Evolutionary conservation across 2,113 vertebrate genomes (phyloP).

Genomic region (Acanthisitta chloris): DNA sequence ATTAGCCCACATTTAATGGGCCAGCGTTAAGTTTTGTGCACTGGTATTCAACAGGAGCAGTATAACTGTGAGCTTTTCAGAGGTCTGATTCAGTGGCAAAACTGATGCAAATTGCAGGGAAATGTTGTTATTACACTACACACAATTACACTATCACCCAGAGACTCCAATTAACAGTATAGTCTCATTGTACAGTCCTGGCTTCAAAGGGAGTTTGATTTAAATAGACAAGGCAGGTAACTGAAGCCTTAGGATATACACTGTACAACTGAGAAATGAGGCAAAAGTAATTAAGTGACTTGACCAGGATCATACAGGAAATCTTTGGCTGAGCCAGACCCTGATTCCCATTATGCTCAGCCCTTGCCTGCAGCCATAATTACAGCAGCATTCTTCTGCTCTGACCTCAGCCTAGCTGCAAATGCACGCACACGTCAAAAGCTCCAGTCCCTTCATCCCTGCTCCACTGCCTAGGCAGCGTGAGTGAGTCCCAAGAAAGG

Average conservation of each 20-base stretch:
- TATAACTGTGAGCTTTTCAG: not conserved
- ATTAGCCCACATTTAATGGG: not conserved
- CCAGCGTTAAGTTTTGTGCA: not conserved
- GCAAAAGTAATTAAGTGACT: constrained; percentile 66
- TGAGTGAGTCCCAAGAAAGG: not conserved
- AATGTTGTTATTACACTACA: constrained; percentile 24
- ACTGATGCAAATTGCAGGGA: constrained; percentile 6
- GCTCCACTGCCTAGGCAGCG: not conserved
- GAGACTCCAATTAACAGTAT: constrained; percentile 53
- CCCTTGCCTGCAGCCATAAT: constrained; percentile 51
- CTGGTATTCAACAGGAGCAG: not conserved
- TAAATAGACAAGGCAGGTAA: constrained; percentile 65
- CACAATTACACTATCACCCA: constrained; percentile 41
- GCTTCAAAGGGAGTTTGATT: constrained; percentile 59
- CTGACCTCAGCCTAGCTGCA: constrained; percentile 39
- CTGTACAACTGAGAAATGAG: constrained; percentile 49
- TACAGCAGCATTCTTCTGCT: constrained; percentile 47
- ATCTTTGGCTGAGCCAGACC: constrained; percentile 58
- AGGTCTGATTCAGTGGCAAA: not conserved
- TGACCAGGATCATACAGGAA: constrained; percentile 65
- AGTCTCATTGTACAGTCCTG: constrained; percentile 22
- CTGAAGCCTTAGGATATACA: constrained; percentile 61
- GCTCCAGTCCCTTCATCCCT: not conserved
- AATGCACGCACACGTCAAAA: not conserved
- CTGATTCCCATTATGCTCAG: constrained; percentile 35